Base-by-base conservation (phyloP, 2,113 vertebrate species). In the Petromus typicus region DNA sequence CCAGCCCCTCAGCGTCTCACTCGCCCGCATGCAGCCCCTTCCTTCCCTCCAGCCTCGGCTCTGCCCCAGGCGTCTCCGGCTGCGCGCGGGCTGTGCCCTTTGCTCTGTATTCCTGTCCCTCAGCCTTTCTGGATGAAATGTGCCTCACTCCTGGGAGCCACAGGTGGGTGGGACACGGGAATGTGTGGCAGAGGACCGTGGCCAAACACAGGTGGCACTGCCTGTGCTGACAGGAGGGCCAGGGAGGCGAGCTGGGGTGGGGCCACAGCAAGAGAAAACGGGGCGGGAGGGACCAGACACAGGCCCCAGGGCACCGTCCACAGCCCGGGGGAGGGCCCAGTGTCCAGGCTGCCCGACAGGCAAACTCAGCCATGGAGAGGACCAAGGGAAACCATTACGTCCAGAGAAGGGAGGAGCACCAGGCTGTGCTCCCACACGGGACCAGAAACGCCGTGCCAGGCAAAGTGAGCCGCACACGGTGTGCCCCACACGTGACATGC, bases 231-330 rank as follows among this genome's bases (percentile, higher is more conserved):
- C 9, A 0, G 20, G 56, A 37, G 54, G 30, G 2, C 1, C 0
- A 2, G 3, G 23, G 27, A 4, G 18, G 51, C 20, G 48, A 17
- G 54, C 0, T 2, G 7, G 81, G 75, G 34, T 3, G 10, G 56
- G 25, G 48, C 48, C 10, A 10, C 48, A 10, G 48, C 48, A 51
- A 51, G 48, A 51, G 48, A 10, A 8, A 30, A 23, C 4, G 0
- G 1, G 11, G 5, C 37, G 3, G 3, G 3, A 40, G 3, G 3
- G 73, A 32, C 18, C 32, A 0, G 2, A 5, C 0, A 2, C 13
- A 4, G n/a, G 67, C 34, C 67, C 0, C 0, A 4, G 51, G 4
- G 13, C 9, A 11, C n/a, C 22, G 67, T 6, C 85, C 73, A n/a
- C 66, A 22, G n/a, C 67, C 59, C 59, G 16, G 14, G 30, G 30